Conservation (phyloP, 2,113 vertebrate species). For the Python bivittatus region DNA sequence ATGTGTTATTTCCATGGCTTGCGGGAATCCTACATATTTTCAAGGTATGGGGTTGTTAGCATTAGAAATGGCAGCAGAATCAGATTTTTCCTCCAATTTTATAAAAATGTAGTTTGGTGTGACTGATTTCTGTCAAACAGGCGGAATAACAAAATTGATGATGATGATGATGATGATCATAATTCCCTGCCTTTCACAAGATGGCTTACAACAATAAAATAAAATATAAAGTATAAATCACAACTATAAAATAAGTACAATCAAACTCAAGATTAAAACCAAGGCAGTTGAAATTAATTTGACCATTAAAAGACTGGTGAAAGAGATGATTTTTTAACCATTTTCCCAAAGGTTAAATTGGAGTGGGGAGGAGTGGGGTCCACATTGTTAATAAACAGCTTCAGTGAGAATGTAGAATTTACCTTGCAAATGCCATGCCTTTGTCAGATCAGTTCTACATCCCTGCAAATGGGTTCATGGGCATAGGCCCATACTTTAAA, state of each 20-base stretch:
- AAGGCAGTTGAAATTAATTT: background rate
- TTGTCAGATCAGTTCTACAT: background rate
- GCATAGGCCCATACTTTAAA: background rate
- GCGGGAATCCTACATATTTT: background rate
- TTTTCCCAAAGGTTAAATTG: background rate
- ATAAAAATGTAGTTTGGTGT: background rate
- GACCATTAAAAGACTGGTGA: background rate
- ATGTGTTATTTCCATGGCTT: background rate
- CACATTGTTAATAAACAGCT: background rate
- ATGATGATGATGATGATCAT: background rate
- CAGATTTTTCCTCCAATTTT: background rate
- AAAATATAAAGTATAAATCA: background rate
- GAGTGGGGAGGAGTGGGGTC: background rate
- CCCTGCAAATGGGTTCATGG: background rate
- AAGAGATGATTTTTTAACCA: background rate
- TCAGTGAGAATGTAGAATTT: background rate
- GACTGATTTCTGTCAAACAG: background rate
- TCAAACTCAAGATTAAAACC: background rate
- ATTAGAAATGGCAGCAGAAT: background rate
- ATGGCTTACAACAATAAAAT: background rate
- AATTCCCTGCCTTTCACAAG: background rate
- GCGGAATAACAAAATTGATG: background rate
- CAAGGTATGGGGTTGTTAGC: background rate
- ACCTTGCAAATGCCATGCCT: background rate
- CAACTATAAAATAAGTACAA: background rate